Percentiles rank a stretch among this genome's conserved stretches.
phyloP scores from a whole-genome alignment of 2,888 invertebrate genomes.

The Drosophila acutilabella region DNA sequence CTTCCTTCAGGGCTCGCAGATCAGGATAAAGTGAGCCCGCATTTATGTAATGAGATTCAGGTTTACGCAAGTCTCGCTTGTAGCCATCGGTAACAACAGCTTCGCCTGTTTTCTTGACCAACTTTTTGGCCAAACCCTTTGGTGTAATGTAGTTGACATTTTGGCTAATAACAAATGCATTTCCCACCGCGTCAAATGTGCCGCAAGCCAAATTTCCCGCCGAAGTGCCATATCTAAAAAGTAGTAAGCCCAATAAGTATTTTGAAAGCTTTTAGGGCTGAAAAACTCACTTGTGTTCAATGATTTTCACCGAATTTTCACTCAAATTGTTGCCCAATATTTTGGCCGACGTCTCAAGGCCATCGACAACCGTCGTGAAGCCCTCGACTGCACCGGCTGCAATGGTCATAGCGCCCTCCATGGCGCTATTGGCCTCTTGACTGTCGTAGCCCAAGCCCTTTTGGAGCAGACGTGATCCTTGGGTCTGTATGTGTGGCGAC shows the following conservation, averaged over 20 bases:
- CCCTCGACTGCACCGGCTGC: constrained; percentile 90
- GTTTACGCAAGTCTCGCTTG: constrained; percentile 70
- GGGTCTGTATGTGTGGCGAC: constrained; percentile 89
- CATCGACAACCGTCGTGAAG: constrained; percentile 89
- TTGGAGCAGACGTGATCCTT: constrained; percentile 87
- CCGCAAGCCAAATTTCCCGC: constrained; percentile 88
- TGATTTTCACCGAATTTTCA: constrained; percentile 90
- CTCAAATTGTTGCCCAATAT: constrained; percentile 88
- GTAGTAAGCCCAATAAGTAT: background rate
- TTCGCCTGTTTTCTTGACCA: constrained; percentile 88
- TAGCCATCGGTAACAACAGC: constrained; percentile 85
- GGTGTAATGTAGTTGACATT: constrained; percentile 89
- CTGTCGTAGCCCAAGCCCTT: constrained; percentile 86
- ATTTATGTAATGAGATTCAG: constrained; percentile 77
- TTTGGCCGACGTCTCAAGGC: constrained; percentile 89
- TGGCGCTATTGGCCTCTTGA: constrained; percentile 86
- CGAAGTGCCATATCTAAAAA: constrained; percentile 88
- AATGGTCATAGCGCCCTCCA: constrained; percentile 88
- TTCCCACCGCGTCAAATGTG: constrained; percentile 89
- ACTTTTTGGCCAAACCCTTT: constrained; percentile 88
- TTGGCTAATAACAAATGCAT: constrained; percentile 88
- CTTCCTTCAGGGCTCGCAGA: constrained; percentile 75
- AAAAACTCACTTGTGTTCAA: constrained; percentile 89
- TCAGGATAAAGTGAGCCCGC: constrained; percentile 83
- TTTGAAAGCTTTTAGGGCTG: background rate